A percentile compares a stretch with the other conserved stretches of the same genome.
These are phyloP conservation scores for Drosophila pandora DNA, from an alignment of 1,140 invertebrate genomes.

Conservation along the genomic window DNA sequence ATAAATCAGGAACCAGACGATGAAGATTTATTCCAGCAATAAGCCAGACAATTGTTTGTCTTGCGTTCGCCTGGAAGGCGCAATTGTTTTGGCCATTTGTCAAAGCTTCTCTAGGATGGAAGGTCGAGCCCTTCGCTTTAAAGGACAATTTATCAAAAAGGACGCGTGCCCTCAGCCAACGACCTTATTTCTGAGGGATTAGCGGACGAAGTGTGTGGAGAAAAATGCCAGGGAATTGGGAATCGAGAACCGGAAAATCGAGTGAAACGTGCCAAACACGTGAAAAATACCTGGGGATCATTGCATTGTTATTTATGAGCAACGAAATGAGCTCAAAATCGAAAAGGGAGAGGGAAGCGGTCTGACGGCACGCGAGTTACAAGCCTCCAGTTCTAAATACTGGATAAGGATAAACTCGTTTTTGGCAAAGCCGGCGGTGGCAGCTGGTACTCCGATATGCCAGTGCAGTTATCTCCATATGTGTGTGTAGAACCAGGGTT, in stretches of 20 bases:
- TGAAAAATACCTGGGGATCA: conserved; percentile 94
- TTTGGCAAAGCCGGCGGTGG: conserved; percentile 62
- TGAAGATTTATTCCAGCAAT: conserved; percentile 79
- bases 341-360: conserved; percentile 44
- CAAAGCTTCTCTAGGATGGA: conserved; percentile 43
- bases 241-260: conserved; percentile 89
- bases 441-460: conserved; percentile 42
- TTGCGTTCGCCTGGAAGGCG: conserved; percentile 51
- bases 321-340: conserved; percentile 66
- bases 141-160: conserved; percentile 77
- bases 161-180: conserved; percentile 43
- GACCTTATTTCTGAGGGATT: conserved; percentile 57
- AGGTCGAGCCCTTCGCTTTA: conserved; percentile 54
- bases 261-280: conserved; percentile 91
- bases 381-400: conserved; percentile 15
- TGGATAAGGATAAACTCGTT: conserved; percentile 75
- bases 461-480: conserved; percentile 28
- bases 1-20: conserved; percentile 64
- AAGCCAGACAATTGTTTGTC: conserved; percentile 43
- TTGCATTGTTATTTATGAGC: conserved; percentile 78
- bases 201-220: conserved; percentile 14
- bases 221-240: conserved; percentile 14
- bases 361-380: conserved; percentile 51
- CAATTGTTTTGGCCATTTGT: conserved; percentile 69
- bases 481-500: conserved; percentile 35